These are phyloP conservation scores for Brachionus rubens DNA, from an alignment of 1,140 invertebrate genomes.

Conservation along the genomic window DNA sequence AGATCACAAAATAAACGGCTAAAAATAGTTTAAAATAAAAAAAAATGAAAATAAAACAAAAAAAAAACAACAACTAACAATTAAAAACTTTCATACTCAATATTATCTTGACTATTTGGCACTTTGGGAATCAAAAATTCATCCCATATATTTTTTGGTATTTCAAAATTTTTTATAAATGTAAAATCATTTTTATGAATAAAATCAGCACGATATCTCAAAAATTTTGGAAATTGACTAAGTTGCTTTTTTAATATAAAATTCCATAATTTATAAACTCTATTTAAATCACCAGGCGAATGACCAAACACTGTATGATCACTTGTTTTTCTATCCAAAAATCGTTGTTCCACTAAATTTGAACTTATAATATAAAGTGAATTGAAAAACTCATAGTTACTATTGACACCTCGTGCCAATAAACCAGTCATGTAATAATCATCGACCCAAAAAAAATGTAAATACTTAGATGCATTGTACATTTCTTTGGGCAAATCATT, in stretches of 20 bases:
- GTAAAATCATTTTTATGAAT: background rate
- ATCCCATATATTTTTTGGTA: conserved; percentile 10
- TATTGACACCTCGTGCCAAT: conserved; percentile 52
- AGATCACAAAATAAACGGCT: too few species aligned
- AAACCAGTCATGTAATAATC: conserved; percentile 64
- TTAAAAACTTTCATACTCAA: conserved; percentile 21
- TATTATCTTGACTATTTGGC: background rate
- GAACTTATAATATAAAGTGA: conserved; percentile 33
- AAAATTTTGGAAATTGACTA: conserved; percentile 10
- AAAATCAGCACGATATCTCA: background rate
- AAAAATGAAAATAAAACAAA: background rate
- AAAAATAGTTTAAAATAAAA: background rate
- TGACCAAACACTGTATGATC: conserved; percentile 39
- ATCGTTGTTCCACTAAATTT: conserved; percentile 12
- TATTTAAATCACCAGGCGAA: conserved; percentile 23
- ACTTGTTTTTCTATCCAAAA: conserved; percentile 9
- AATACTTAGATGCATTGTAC: conserved; percentile 51
- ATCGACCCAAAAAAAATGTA: conserved; percentile 63
- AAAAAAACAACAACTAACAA: background rate
- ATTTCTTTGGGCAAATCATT: conserved; percentile 23
- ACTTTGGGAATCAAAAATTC: background rate
- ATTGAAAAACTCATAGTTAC: conserved; percentile 42
- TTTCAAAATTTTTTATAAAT: conserved; percentile 25
- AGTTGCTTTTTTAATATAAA: conserved; percentile 11
- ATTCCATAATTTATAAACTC: conserved; percentile 28